Conservation (phyloP, 1,140 invertebrate species). For the Rhagoletis pomonella region DNA sequence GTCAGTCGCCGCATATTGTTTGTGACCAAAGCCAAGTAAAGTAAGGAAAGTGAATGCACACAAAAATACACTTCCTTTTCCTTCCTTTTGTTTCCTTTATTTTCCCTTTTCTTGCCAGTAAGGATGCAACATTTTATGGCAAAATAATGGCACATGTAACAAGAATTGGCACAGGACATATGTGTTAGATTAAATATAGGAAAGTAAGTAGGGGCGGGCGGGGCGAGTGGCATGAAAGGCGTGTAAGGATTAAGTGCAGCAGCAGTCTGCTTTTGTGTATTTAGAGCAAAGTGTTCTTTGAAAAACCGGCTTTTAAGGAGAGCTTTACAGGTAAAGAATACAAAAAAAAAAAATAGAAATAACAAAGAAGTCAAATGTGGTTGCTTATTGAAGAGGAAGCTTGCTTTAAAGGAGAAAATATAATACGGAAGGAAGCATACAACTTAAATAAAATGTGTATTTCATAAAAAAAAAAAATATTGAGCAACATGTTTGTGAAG, state of each 20-base stretch:
- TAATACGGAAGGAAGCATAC: too few species aligned
- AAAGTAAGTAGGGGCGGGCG: neutral
- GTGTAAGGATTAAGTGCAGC: neutral
- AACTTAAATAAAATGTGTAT: too few species aligned
- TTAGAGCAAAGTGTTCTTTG: neutral
- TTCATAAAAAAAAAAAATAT: too few species aligned
- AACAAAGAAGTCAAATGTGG: too few species aligned
- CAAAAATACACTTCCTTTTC: neutral
- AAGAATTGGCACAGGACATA: constrained; percentile 22
- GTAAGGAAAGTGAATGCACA: constrained; percentile 27
- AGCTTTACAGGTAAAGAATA: too few species aligned
- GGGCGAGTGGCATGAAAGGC: neutral
- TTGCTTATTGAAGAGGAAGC: too few species aligned
- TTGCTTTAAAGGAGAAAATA: too few species aligned
- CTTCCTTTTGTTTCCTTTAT: neutral
- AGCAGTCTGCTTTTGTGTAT: neutral
- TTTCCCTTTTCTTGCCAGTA: neutral
- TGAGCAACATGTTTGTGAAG: too few species aligned
- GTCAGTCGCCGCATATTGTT: neutral
- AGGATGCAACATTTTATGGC: constrained; percentile 34
- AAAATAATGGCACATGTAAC: constrained; percentile 36
- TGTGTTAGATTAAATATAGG: neutral
- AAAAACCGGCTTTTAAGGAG: neutral
- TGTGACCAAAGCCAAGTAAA: neutral
- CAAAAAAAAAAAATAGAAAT: too few species aligned